Evolutionary conservation across 2,888 invertebrate genomes (phyloP), one percentile per base, ranked within the genome.

Genomic region (Drosophila infuscata): DNA sequence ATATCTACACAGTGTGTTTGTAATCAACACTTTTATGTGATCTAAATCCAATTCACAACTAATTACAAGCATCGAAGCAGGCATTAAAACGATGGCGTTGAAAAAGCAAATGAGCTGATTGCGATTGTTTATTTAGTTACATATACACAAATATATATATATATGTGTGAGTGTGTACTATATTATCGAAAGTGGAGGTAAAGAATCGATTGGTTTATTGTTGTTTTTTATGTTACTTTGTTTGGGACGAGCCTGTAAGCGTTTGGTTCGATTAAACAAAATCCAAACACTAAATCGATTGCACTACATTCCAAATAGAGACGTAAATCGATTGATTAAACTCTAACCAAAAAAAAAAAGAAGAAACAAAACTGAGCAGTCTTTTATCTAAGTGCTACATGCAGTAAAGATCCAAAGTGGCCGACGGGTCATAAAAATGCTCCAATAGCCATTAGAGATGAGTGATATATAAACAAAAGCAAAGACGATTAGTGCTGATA

Each of bases 21-120:
- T 81, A 85, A 85, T 87, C 89, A 85, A 85, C 85, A 89, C 85
- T 86, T 86, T 89, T 86, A 86, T 89, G 85, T 86, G 85, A 86
- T 86, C 85, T 74, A 81, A 80, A 80, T 80, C 80, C 85, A 86
- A 85, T 85, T 89, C 85, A 89, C 85, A 87, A 89, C 89, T 86
- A 86, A 86, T 86, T 86, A 86, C 79, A 82, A 77, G 75, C 87
- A 70, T 71, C 87, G 38, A 49, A 15, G 57, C 65, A 36, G 69
- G 72, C 80, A 79, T 76, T 80, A 79, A 76, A 69, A 66, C 71
- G 58, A 51, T n/a, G 36, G 75, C 63, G 86, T 83, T 73, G 76
- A 82, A 84, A 76, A 70, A 61, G 69, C 63, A 81, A 74, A 82
- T 69, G 76, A 80, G 65, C 29, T 69, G 63, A 80, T 71, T 74